Evolutionary conservation across 2,113 vertebrate species (phyloP).

Genomic region (Lamprotornis superbus): DNA sequence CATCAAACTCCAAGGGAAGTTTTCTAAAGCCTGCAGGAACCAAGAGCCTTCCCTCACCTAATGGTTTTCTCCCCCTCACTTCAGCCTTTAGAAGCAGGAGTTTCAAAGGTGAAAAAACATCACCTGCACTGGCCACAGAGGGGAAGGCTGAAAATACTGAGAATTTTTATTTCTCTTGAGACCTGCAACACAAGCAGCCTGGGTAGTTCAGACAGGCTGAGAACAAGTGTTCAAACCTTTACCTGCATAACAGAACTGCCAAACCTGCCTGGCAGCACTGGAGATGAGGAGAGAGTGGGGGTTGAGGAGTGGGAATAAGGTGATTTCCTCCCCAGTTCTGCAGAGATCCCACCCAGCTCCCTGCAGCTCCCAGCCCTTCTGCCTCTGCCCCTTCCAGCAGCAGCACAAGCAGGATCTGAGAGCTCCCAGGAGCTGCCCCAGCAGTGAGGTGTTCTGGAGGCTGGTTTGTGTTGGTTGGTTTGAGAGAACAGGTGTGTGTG

Average conservation of each 20-base stretch:
- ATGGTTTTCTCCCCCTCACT: not conserved
- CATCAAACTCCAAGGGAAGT: not conserved
- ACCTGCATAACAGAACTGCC: not conserved
- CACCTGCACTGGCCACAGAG: not conserved
- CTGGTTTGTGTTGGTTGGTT: not conserved
- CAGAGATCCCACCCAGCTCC: not conserved
- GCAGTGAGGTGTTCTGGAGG: not conserved
- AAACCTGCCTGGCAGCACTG: not conserved
- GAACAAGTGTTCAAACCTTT: not conserved
- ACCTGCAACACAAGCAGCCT: not conserved
- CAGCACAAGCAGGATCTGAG: not conserved
- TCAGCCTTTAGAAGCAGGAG: not conserved
- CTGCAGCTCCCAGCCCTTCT: not conserved
- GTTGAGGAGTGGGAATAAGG: not conserved
- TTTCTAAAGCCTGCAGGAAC: not conserved
- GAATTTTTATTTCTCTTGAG: conserved; percentile 37
- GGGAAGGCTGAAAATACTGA: not conserved
- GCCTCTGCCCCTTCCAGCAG: not conserved
- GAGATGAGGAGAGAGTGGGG: fast-evolving
- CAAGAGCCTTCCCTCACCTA: not conserved
- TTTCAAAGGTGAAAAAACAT: conserved; percentile 25
- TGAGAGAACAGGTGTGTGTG: fast-evolving
- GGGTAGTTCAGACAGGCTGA: not conserved
- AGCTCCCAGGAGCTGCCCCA: not conserved
- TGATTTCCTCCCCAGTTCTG: fast-evolving